Percentiles rank a stretch among this genome's conserved stretches.
phyloP scores from a whole-genome alignment of 2,797 vertebrate genomes.

The Gastrophryne carolinensis region DNA sequence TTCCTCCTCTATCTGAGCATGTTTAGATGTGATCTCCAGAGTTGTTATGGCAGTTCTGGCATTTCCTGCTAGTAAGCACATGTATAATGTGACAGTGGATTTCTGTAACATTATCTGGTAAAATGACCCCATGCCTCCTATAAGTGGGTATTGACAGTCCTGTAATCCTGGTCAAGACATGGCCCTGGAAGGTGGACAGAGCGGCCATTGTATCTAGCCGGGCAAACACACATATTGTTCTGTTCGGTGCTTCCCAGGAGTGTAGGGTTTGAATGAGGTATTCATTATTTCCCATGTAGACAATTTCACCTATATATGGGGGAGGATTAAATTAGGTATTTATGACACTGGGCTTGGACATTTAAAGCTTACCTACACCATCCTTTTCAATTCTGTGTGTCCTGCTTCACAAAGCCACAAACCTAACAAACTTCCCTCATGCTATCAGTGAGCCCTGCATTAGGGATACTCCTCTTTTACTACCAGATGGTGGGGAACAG shows the following conservation, averaged over 20 bases:
- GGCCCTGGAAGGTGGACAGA: background rate
- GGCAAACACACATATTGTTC: background rate
- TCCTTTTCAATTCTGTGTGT: background rate
- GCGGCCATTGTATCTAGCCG: slow-evolving; percentile 7
- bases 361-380: background rate
- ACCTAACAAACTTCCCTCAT: no score
- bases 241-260: background rate
- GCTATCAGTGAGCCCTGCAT: no score
- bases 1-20: no score
- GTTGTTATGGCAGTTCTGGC: no score
- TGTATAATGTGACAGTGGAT: background rate
- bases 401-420: no score
- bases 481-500: no score
- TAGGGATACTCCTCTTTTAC: no score
- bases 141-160: background rate
- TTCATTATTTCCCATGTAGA: background rate
- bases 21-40: no score
- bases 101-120: background rate
- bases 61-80: no score
- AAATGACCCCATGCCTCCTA: background rate
- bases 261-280: background rate
- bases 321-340: background rate
- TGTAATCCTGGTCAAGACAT: background rate
- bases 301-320: background rate
- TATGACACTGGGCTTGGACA: background rate